Conservation (phyloP, 1,140 invertebrate genomes). For the Zelostemma sp. region DNA sequence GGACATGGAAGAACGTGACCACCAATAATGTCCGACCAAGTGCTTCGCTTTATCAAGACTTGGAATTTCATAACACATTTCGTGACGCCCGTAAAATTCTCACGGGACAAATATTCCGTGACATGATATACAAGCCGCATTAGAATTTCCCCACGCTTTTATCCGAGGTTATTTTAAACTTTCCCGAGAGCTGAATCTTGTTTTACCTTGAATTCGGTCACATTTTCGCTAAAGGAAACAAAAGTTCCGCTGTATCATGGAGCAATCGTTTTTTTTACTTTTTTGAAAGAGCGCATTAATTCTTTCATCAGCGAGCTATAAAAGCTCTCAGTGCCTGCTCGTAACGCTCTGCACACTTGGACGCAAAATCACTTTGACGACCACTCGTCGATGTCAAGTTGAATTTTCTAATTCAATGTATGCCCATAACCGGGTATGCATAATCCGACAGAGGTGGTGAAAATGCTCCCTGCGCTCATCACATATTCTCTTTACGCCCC, state of each 20-base stretch:
- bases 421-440: slow-evolving; percentile 40
- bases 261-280: too few relatives aligned
- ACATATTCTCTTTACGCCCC: slow-evolving; percentile 48
- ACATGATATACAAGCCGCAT: too few relatives aligned
- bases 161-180: too few relatives aligned
- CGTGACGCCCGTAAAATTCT: slow-evolving; percentile 7
- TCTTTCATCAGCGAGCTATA: too few relatives aligned
- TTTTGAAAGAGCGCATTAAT: too few relatives aligned
- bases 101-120: too few relatives aligned
- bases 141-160: too few relatives aligned
- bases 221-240: too few relatives aligned
- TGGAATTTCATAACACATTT: slow-evolving; percentile 13
- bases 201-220: too few relatives aligned
- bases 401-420: slow-evolving; percentile 47
- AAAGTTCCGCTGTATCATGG: too few relatives aligned
- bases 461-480: slow-evolving; percentile 35
- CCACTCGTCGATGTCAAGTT: slow-evolving; percentile 17
- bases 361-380: slow-evolving; percentile 16
- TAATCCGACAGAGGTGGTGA: slow-evolving; percentile 37
- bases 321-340: too few relatives aligned
- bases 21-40: slow-evolving; percentile 21
- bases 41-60: slow-evolving; percentile 9
- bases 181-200: too few relatives aligned
- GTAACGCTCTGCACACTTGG: slow-evolving; percentile 19
- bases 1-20: slow-evolving; percentile 31